Evolutionary conservation across 2,797 vertebrate genomes (phyloP).

Genomic region (Tolypeutes matacus): DNA sequence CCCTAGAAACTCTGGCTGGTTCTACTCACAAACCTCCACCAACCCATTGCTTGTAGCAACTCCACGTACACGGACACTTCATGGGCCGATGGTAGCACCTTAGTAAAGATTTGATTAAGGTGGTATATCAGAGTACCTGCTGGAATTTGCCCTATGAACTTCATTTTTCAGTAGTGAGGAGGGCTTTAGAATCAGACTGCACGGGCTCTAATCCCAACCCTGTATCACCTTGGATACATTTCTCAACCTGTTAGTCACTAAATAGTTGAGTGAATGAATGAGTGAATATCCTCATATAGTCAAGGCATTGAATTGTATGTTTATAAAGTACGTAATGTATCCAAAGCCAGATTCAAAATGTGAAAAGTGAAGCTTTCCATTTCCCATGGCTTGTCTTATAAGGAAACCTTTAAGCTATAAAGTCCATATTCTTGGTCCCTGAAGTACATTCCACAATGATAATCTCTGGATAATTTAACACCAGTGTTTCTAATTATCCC

Average conservation of each 20-base stretch:
- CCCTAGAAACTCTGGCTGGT: neutral
- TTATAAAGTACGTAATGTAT: neutral
- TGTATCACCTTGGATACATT: neutral
- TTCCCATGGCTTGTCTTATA: neutral
- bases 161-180: neutral
- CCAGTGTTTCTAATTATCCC: neutral
- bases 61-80: neutral
- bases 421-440: neutral
- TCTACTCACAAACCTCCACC: neutral
- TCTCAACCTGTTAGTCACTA: neutral
- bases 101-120: neutral
- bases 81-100: neutral
- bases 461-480: constrained; percentile 25
- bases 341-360: neutral
- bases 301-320: neutral
- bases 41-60: neutral
- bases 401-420: constrained; percentile 16
- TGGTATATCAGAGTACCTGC: neutral
- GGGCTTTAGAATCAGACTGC: neutral
- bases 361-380: neutral
- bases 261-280: neutral
- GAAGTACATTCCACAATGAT: neutral
- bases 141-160: neutral
- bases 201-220: neutral
- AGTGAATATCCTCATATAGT: neutral